phyloP scores from a whole-genome alignment of 2,888 invertebrate genomes.

The Mimachlamys varia region DNA sequence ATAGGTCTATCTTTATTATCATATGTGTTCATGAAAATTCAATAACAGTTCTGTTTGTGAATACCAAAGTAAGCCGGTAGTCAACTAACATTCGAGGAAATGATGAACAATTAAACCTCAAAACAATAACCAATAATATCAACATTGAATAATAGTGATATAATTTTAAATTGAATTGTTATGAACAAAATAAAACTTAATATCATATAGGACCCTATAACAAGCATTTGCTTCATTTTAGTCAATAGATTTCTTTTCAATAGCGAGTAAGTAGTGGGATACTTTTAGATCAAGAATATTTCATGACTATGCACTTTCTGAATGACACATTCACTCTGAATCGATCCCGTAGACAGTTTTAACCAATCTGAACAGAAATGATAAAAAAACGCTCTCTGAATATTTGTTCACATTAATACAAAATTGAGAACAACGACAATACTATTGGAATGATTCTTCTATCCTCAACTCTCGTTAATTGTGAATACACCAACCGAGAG shows the following conservation, averaged over 20 bases:
- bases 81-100: neutral
- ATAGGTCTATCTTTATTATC: neutral
- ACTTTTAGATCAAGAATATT: neutral
- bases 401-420: neutral
- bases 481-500: neutral
- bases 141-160: neutral
- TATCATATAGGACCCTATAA: neutral
- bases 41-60: neutral
- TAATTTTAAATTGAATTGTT: neutral
- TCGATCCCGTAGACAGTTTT: neutral
- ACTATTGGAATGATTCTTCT: neutral
- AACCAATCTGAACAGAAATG: neutral
- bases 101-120: neutral
- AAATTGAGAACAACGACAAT: neutral
- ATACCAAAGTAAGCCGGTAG: neutral
- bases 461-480: neutral
- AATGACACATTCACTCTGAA: neutral
- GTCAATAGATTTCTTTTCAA: too few species aligned
- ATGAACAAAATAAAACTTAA: neutral
- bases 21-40: neutral
- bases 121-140: conserved; percentile 28
- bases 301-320: too few species aligned
- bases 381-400: neutral
- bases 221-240: too few species aligned
- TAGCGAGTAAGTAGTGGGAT: too few species aligned